phyloP scores from a whole-genome alignment of 92 coral and sea anemone genomes.

The Desmophyllum pertusum region DNA sequence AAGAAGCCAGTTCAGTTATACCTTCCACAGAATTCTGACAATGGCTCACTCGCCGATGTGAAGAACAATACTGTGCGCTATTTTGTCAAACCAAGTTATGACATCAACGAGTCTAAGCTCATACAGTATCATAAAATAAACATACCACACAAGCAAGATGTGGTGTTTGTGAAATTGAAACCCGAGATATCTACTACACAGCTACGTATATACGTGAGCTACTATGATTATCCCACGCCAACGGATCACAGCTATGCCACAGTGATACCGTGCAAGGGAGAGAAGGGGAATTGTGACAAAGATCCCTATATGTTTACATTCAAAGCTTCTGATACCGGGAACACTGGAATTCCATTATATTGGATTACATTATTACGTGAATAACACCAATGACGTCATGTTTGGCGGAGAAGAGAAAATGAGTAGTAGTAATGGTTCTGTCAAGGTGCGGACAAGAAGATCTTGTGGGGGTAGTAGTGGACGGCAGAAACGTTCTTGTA shows the following conservation, averaged over 20 bases:
- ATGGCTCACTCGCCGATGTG: neutral
- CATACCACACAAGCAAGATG: conserved; percentile 5
- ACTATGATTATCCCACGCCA: conserved; percentile 48
- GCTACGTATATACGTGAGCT: conserved; percentile 52
- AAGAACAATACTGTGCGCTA: neutral
- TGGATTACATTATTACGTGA: conserved; percentile 62
- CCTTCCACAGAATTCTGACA: conserved; percentile 12
- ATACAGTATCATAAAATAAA: conserved; percentile 31
- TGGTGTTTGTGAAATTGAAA: conserved; percentile 14
- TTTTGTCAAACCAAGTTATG: conserved; percentile 36
- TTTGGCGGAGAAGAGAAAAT: neutral
- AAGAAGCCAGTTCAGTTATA: conserved; percentile 11
- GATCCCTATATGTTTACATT: conserved; percentile 60
- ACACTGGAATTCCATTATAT: conserved; percentile 64
- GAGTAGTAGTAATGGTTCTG: neutral
- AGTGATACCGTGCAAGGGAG: conserved; percentile 40
- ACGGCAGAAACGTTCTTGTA: conserved; percentile 70
- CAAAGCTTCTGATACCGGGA: conserved; percentile 50
- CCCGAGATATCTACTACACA: conserved; percentile 6
- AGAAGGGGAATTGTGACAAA: conserved; percentile 32
- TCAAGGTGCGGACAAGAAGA: neutral
- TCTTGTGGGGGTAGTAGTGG: conserved; percentile 35
- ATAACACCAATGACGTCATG: neutral
- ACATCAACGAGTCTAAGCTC: conserved; percentile 9
- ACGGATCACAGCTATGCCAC: conserved; percentile 17